Percentiles rank a stretch among this genome's conserved stretches.
phyloP scores from a whole-genome alignment of 2,113 vertebrate genomes.

The Salminus brasiliensis region DNA sequence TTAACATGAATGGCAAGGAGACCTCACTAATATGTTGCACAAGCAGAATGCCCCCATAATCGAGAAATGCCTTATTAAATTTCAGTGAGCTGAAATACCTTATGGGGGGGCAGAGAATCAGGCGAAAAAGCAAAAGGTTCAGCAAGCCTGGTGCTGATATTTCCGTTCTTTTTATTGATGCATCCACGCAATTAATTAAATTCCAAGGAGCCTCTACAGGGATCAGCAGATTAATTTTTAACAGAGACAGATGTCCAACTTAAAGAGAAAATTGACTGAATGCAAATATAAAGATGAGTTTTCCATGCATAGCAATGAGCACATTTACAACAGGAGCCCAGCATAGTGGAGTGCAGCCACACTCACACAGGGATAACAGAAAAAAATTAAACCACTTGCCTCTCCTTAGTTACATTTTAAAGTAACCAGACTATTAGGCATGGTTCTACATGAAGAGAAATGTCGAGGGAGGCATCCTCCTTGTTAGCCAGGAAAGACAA shows the following conservation, averaged over 20 bases:
- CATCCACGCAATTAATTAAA: conserved; percentile 77
- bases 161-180: conserved; percentile 65
- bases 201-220: conserved; percentile 62
- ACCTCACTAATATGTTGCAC: conserved; percentile 52
- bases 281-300: conserved; percentile 73
- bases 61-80: conserved; percentile 49
- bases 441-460: background rate
- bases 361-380: background rate
- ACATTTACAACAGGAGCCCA: conserved; percentile 67
- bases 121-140: conserved; percentile 22
- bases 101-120: conserved; percentile 18
- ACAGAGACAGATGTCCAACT: conserved; percentile 77
- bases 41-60: conserved; percentile 51
- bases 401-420: conserved; percentile 38
- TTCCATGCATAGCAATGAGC: conserved; percentile 78
- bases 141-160: conserved; percentile 46
- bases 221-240: conserved; percentile 73
- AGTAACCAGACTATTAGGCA: conserved; percentile 18
- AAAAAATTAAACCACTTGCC: conserved; percentile 28
- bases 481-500: background rate
- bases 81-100: conserved; percentile 49
- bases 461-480: background rate
- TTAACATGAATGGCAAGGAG: conserved; percentile 20
- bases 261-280: conserved; percentile 74
- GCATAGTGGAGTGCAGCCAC: conserved; percentile 52